These are phyloP conservation scores for Volucella inanis DNA, from an alignment of 2,888 invertebrate species.

Conservation along the genomic window DNA sequence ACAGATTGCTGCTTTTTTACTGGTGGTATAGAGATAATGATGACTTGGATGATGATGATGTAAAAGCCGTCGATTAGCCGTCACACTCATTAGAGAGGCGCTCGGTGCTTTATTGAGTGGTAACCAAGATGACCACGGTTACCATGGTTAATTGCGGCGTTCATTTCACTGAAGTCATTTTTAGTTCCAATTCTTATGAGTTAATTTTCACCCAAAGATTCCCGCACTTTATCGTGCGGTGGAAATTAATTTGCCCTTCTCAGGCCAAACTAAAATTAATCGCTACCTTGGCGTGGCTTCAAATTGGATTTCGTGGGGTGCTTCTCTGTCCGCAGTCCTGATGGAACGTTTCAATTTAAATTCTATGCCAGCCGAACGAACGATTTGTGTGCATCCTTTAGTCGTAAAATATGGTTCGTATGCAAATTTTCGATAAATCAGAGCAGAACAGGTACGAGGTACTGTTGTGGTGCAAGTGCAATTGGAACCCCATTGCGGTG, in stretches of 20 bases:
- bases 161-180: slow-evolving; percentile 60
- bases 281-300: slow-evolving; percentile 45
- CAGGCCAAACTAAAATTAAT: slow-evolving; percentile 57
- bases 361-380: slow-evolving; percentile 41
- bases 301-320: slow-evolving; percentile 68
- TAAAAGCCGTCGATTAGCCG: slow-evolving; percentile 73
- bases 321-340: slow-evolving; percentile 37
- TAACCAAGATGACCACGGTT: slow-evolving; percentile 29
- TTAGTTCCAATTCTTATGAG: slow-evolving; percentile 55
- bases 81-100: slow-evolving; percentile 74
- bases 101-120: slow-evolving; percentile 76
- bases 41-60: slow-evolving; percentile 60
- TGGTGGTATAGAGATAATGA: not conserved
- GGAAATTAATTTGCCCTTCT: slow-evolving; percentile 66
- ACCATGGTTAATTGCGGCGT: slow-evolving; percentile 73
- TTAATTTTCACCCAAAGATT: slow-evolving; percentile 58
- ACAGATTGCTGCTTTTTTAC: too few species aligned
- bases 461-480: slow-evolving; percentile 52
- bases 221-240: not conserved
- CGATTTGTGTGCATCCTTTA: slow-evolving; percentile 71
- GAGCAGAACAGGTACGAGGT: slow-evolving; percentile 12
- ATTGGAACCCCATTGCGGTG: slow-evolving; percentile 73
- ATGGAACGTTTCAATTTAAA: slow-evolving; percentile 74
- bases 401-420: slow-evolving; percentile 71
- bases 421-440: slow-evolving; percentile 75